These are phyloP conservation scores for Brotula barbata DNA, from an alignment of 2,797 vertebrate genomes.

Conservation along the genomic window DNA sequence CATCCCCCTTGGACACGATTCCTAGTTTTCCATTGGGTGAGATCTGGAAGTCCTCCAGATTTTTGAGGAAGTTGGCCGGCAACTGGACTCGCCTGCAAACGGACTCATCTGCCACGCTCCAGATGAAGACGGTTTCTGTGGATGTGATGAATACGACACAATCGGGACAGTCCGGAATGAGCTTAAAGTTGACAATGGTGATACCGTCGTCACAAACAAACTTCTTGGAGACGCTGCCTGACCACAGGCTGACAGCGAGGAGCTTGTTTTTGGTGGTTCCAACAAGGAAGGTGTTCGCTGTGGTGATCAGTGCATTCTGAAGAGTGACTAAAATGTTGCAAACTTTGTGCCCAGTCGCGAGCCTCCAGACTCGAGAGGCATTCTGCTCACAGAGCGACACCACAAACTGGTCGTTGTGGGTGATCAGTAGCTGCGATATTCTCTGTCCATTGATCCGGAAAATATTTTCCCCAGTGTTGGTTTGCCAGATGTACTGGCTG, in stretches of 20 bases:
- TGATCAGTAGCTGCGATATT: conserved; percentile 96
- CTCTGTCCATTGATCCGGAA: conserved; percentile 96
- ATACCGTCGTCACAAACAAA: conserved; percentile 96
- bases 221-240: conserved; percentile 98
- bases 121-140: conserved; percentile 93
- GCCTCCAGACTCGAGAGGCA: conserved; percentile 95
- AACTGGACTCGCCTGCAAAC: conserved; percentile 93
- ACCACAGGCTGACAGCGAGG: conserved; percentile 97
- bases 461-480: conserved; percentile 92
- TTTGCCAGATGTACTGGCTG: conserved; percentile 98
- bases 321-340: conserved; percentile 98
- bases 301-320: conserved; percentile 95
- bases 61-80: conserved; percentile 93
- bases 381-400: conserved; percentile 99
- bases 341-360: conserved; percentile 95
- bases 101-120: conserved; percentile 96
- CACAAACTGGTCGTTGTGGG: conserved; percentile 98
- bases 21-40: conserved; percentile 97
- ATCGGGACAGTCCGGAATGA: conserved; percentile 97
- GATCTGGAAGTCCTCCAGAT: conserved; percentile 95
- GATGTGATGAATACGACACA: conserved; percentile 95
- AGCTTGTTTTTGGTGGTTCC: conserved; percentile 96
- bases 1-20: conserved; percentile 94
- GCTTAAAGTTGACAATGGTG: conserved; percentile 91
- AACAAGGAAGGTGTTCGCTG: conserved; percentile 96